Conservation (phyloP, 2,888 invertebrate species). For the Thymelicus lineola region DNA sequence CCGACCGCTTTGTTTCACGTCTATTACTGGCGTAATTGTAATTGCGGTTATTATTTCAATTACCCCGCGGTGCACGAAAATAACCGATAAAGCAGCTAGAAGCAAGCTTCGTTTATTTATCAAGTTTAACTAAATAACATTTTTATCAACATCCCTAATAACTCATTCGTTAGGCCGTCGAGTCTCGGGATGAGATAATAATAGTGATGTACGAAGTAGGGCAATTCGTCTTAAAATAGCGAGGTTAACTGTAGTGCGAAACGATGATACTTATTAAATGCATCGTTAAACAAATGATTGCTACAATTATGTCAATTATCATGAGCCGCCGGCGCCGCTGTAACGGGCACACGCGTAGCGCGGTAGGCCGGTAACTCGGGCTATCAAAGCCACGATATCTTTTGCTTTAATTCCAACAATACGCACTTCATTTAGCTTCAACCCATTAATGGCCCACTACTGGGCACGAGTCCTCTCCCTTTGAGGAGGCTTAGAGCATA, state of each 20-base stretch:
- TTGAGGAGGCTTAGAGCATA: too few species aligned
- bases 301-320: slow-evolving; percentile 64
- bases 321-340: slow-evolving; percentile 45
- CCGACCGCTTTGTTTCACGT: slow-evolving; percentile 27
- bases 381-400: slow-evolving; percentile 1
- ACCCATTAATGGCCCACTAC: too few species aligned
- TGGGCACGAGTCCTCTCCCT: too few species aligned
- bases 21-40: slow-evolving; percentile 31
- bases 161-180: slow-evolving; percentile 39
- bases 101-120: slow-evolving; percentile 41
- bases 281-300: slow-evolving; percentile 73
- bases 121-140: slow-evolving; percentile 45
- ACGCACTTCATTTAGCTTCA: background rate
- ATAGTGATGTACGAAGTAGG: slow-evolving; percentile 58
- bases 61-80: slow-evolving; percentile 44
- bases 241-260: slow-evolving; percentile 63
- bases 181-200: slow-evolving; percentile 44
- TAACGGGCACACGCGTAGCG: slow-evolving; percentile 48
- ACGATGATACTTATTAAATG: slow-evolving; percentile 61
- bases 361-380: slow-evolving; percentile 47
- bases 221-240: slow-evolving; percentile 71
- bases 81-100: slow-evolving; percentile 43
- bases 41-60: slow-evolving; percentile 45
- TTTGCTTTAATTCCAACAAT: background rate
- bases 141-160: slow-evolving; percentile 46